phyloP scores from a whole-genome alignment of 2,888 invertebrate genomes.

The Rugalucina vietnamica region DNA sequence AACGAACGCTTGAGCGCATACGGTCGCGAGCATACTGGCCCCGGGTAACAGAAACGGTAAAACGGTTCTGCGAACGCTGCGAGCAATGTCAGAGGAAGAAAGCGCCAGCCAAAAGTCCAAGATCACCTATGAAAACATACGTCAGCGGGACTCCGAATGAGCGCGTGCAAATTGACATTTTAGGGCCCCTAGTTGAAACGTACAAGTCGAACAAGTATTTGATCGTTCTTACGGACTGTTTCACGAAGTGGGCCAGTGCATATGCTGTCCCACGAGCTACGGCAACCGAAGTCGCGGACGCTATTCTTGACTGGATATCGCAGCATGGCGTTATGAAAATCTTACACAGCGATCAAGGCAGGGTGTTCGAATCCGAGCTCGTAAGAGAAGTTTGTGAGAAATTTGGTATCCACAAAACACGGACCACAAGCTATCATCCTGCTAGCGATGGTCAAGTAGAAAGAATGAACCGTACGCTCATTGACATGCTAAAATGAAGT shows the following conservation, averaged over 20 bases:
- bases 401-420: slow-evolving; percentile 44
- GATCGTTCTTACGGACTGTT: too few species aligned
- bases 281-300: too few species aligned
- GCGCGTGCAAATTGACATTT: too few species aligned
- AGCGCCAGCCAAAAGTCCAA: neutral
- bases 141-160: too few species aligned
- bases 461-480: slow-evolving; percentile 38
- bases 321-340: too few species aligned
- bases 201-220: too few species aligned
- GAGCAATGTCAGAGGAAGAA: slow-evolving; percentile 20
- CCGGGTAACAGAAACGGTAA: neutral
- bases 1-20: slow-evolving; percentile 15
- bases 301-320: too few species aligned
- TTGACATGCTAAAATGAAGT: slow-evolving; percentile 41
- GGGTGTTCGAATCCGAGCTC: slow-evolving; percentile 35
- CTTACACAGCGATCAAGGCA: too few species aligned
- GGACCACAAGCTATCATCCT: slow-evolving; percentile 54
- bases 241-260: too few species aligned
- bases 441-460: slow-evolving; percentile 53
- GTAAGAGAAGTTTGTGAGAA: slow-evolving; percentile 32
- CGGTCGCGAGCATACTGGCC: slow-evolving; percentile 34
- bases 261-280: too few species aligned
- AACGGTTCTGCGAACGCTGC: slow-evolving; percentile 17
- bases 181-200: too few species aligned
- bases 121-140: slow-evolving; percentile 20